Percentiles rank a stretch among this genome's conserved stretches.
These are phyloP conservation scores for Theocolax elegans DNA, from an alignment of 1,140 invertebrate genomes.

Conservation along the genomic window DNA sequence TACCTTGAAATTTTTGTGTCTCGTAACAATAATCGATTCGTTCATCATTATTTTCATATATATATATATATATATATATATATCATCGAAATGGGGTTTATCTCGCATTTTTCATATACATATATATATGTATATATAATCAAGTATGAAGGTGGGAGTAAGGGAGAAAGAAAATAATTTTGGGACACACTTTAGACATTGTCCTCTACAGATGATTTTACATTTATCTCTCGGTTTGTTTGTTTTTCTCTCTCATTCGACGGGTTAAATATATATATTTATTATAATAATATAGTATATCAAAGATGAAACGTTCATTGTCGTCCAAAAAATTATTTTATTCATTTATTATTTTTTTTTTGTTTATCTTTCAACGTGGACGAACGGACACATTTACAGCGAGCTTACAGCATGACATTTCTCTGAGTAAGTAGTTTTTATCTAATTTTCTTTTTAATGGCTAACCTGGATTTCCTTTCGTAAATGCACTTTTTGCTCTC, in stretches of 20 bases:
- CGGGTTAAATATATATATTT: no score
- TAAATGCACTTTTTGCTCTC: constrained; percentile 20
- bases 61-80: constrained; percentile 35
- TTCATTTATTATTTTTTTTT: no score
- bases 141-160: no score
- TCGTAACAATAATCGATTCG: constrained; percentile 28
- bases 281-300: no score
- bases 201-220: no score
- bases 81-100: constrained; percentile 35
- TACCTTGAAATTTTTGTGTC: no score
- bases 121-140: no score
- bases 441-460: background rate
- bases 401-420: constrained; percentile 63
- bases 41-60: constrained; percentile 15
- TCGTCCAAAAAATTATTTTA: constrained; percentile 12
- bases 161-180: no score
- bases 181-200: no score
- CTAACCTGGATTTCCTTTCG: constrained; percentile 16
- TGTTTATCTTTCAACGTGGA: background rate
- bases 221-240: no score
- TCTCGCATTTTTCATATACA: constrained; percentile 22
- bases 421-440: constrained; percentile 5
- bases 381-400: constrained; percentile 23
- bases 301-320: constrained; percentile 14
- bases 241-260: no score